Evolutionary conservation across 2,888 invertebrate species (phyloP).

Genomic region (Caenorhabditis imperialis): DNA sequence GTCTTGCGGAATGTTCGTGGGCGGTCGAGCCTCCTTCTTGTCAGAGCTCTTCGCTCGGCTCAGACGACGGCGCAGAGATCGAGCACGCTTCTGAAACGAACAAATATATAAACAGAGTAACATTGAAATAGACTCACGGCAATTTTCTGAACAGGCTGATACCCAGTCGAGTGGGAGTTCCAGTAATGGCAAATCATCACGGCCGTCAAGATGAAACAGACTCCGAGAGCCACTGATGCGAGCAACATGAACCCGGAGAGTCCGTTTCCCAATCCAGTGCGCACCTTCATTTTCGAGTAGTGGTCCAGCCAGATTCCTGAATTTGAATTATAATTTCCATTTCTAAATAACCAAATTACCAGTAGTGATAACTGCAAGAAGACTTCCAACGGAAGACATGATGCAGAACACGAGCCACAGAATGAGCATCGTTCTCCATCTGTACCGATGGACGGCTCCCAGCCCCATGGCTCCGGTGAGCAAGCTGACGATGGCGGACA

Average conservation of each 20-base stretch:
- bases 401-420: conserved; percentile 75
- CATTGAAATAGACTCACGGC: conserved; percentile 58
- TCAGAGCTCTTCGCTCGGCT: conserved; percentile 68
- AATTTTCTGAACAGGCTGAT: conserved; percentile 74
- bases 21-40: conserved; percentile 53
- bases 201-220: conserved; percentile 76
- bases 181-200: conserved; percentile 77
- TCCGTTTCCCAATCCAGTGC: conserved; percentile 75
- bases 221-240: conserved; percentile 73
- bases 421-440: conserved; percentile 75
- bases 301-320: conserved; percentile 75
- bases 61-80: conserved; percentile 66
- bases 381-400: conserved; percentile 74
- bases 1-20: conserved; percentile 44
- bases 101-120: not conserved
- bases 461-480: conserved; percentile 75
- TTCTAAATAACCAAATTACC: conserved; percentile 38
- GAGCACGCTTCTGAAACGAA: conserved; percentile 68
- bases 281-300: conserved; percentile 74
- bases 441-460: conserved; percentile 75
- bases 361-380: conserved; percentile 75
- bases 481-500: conserved; percentile 74
- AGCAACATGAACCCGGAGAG: conserved; percentile 75
- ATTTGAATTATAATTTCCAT: not conserved
- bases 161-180: conserved; percentile 74